Evolutionary conservation across 2,113 vertebrate species (phyloP), one percentile per base, ranked within the genome.

Genomic region (Beaufortia kweichowensis): DNA sequence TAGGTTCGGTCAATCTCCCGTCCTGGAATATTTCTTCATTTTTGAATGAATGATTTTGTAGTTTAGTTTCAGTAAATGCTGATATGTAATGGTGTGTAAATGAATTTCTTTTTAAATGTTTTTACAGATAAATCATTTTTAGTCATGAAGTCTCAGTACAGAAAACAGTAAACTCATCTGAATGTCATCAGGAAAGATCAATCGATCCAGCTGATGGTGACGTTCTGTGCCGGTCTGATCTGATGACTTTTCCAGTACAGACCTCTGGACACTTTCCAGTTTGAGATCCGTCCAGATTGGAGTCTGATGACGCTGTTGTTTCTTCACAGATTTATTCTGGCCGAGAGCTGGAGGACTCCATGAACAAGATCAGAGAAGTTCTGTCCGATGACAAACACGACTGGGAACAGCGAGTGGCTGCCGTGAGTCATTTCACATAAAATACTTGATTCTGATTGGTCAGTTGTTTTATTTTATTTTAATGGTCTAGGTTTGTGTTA

Each of bases 381-480:
- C 91, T 98, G 72, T 96, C 96, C 1, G 95, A 98, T 79, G 96
- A 98, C 86, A 98, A 98, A 85, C 93, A 93, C 19, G 96, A 98
- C 85, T 98, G 96, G 96, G 96, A 98, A 90, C 95, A 97, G 29
- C 85, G 96, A 81, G 93, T 95, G 81, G 93, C 87, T 10, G 96
- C 96, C 65, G 96, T 98, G 80, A 89, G 89, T 29, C 6, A 72
- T 41, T 6, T 14, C 31, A 72, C 24, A 55, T 68, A 31, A 2
- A 28, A 19, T 56, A 28, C 41, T 62, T 56, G 29, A 12, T 33
- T 8, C 14, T 61, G 28, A 48, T 33, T 43, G 43, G 60, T 60
- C 23, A 4, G 3, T 10, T 46, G 43, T 17, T 46, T 46, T 15
- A 1, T 17, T 46, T 46, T 46, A 15, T 17, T 2, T 6, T 4